Base-by-base conservation (phyloP, 2,797 vertebrate genomes). In the Ctenopoma multispine region DNA sequence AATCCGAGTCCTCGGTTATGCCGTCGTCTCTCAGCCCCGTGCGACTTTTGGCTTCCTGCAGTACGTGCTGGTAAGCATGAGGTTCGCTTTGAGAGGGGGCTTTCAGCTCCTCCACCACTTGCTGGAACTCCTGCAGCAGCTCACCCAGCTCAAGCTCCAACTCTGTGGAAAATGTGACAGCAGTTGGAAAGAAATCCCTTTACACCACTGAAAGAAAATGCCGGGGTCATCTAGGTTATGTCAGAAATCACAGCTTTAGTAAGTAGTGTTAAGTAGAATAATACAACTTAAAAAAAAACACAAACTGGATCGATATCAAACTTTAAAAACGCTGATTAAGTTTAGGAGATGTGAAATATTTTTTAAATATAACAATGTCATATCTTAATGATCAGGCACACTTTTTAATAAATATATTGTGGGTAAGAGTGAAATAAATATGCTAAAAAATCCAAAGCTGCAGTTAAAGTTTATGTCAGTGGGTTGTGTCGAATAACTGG, bases 81-180 rank as follows among this genome's bases (percentile, higher is more conserved):
- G 79, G 63, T 59, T 73, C 85, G 70, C 81, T 87, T 7, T 81
- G 79, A 7, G 86, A 73, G 0, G 93, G 92, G 40, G 79, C 83
- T 51, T 82, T 87, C 65, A 95, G 80, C 67, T 94, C 93, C 80
- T 94, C 89, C 82, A 94, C 92, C 82, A 94, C 92, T 61, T 92
- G 91, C 72, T 94, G 85, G 85, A 95, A 95, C 87, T 95, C 94
- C 77, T 93, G 92, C 73, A 95, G 89, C 70, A 94, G 46, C 24
- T 94, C 93, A 4, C 80, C 90, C 20, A 95, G 81, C 63, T 94
- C 93, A 13, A 79, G 70, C 48, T 94, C 94, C 58, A 94, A 40
- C 67, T 92, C 94, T 94, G 82, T 29, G 84, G 87, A 89, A 91
- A 90, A 87, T 72, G 51, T 90, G 84, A 90, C 80, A 77, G 58